Percentiles rank a stretch among this genome's conserved stretches.
phyloP scores from a whole-genome alignment of 2,888 invertebrate genomes.

The Chromoteleia sp. region DNA sequence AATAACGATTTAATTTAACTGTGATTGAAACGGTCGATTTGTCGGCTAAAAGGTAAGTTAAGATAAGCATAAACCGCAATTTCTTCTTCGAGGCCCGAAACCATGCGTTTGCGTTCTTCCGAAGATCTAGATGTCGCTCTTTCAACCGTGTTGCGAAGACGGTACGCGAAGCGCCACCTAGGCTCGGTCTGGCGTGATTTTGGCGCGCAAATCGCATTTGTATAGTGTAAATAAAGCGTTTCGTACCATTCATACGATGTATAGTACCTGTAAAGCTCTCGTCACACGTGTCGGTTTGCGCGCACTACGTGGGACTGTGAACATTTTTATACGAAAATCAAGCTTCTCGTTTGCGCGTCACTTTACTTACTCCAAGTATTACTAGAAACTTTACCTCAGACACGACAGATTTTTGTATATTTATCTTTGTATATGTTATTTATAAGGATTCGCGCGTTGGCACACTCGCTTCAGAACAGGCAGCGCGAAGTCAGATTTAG shows the following conservation, averaged over 20 bases:
- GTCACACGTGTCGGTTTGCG: constrained; percentile 38
- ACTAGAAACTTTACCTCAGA: constrained; percentile 58
- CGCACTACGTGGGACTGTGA: constrained; percentile 9
- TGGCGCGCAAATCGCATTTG: constrained; percentile 12
- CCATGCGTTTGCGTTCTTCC: not conserved
- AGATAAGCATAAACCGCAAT: not conserved
- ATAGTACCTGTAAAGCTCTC: constrained; percentile 68
- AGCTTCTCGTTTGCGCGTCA: constrained; percentile 45
- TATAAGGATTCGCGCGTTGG: constrained; percentile 28
- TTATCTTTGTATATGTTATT: constrained; percentile 42
- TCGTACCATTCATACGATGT: constrained; percentile 63
- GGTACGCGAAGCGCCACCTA: constrained; percentile 11
- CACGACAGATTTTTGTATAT: constrained; percentile 55
- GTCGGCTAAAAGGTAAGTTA: not conserved
- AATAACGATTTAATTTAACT: too few relatives aligned
- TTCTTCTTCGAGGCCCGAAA: constrained; percentile 2
- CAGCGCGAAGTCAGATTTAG: not conserved
- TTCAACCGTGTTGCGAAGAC: not conserved
- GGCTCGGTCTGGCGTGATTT: not conserved
- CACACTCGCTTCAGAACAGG: constrained; percentile 8
- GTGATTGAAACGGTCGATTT: not conserved
- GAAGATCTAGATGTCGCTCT: not conserved
- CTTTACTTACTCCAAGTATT: constrained; percentile 56
- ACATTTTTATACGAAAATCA: constrained; percentile 55
- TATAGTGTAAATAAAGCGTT: constrained; percentile 59